Evolutionary conservation across 2,797 vertebrate genomes (phyloP), one percentile per base, ranked within the genome.

Genomic region (Sciaenops ocellatus): DNA sequence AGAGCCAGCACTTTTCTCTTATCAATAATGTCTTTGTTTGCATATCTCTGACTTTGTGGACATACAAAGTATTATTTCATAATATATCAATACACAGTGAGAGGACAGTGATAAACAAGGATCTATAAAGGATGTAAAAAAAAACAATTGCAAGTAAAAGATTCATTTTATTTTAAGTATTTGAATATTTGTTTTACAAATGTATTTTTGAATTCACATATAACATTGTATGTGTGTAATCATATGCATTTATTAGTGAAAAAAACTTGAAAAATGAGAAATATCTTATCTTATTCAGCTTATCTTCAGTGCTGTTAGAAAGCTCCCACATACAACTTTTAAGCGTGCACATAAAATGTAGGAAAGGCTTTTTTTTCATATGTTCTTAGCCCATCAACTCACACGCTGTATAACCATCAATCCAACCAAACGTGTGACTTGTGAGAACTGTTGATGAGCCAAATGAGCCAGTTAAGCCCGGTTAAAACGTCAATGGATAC

Each of bases 381-480:
- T 71, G 26, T 60, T 24, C 30, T 71, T 34, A 34, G 46, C 55
- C 60, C 55, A 18, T 15, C 34, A 34, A 34, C 34, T 34, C 34
- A 34, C 34, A 34, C 34, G 7, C 34, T 34, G 34, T 8, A 34
- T 34, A 34, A 34, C 16, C 20, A 24, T 30, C 15, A 10, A 17
- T 41, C 34, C 34, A 50, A 42, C 0, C 20, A 47, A 22, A 46
- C 24, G 16, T 48, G 28, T 13, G 52, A 55, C 24, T 63, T 64
- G 46, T 69, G 69, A 57, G 34, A 34, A 73, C 30, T 51, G 56
- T 38, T 57, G 52, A 30, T 9, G 34, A 34, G 34, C 34, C 42
- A 15, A 46, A 67, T 54, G 41, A 47, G 55, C 30, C 8, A 26
- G 17, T 38, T 52, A 66, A 61, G 60, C 26, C 11, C 0, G 12